Conservation (phyloP, 2,113 vertebrate species). For the Myotis lucifugus region DNA sequence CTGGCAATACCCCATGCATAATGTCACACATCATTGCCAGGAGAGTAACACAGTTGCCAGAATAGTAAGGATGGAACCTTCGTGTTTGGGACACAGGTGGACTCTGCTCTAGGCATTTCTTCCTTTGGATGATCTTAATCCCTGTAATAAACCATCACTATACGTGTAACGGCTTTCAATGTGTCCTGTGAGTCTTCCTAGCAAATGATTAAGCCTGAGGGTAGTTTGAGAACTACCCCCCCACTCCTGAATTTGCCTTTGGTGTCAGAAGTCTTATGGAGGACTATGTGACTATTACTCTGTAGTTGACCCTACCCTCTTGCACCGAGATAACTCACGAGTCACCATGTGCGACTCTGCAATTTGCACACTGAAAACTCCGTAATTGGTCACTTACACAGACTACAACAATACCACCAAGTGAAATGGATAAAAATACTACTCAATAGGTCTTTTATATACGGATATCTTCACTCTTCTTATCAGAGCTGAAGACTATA, state of each 20-base stretch:
- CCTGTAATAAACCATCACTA: background rate
- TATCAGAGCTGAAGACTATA: background rate
- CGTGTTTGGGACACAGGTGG: background rate
- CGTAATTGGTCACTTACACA: background rate
- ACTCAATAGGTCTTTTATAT: background rate
- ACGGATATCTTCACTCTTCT: background rate
- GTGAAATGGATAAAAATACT: background rate
- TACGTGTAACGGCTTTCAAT: background rate
- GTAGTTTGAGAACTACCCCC: background rate
- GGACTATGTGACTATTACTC: background rate
- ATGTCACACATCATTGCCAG: background rate
- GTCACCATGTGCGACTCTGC: background rate
- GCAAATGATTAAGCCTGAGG: background rate
- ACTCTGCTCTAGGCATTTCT: background rate
- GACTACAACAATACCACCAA: background rate
- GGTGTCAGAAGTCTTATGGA: background rate
- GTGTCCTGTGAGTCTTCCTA: background rate
- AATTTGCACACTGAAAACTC: background rate
- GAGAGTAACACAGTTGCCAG: background rate
- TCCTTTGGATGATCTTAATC: constrained; percentile 15
- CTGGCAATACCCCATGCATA: background rate
- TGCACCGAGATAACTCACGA: background rate
- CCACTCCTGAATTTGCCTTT: background rate
- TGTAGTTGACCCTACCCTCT: background rate
- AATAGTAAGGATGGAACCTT: background rate